Evolutionary conservation across 2,888 invertebrate genomes (phyloP), one percentile per base, ranked within the genome.

Genomic region (Zelleria hepariella): DNA sequence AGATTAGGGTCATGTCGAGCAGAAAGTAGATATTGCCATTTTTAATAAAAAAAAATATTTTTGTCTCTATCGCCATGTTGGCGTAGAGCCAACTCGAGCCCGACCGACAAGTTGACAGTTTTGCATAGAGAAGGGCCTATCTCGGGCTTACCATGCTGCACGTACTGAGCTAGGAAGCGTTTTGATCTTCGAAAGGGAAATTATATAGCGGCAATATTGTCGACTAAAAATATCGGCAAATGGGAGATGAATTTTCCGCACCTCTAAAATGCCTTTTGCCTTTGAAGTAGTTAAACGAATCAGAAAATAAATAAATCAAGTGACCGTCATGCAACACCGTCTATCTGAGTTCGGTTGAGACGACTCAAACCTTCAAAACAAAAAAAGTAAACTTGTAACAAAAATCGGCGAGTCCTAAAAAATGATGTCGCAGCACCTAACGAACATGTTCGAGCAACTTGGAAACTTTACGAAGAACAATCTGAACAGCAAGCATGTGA

Each of bases 381-480:
- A 48, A 58, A 63, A 51, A 24, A 55, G 59, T 21, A 68, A 53
- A 7, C 15, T 53, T 15, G 21, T 7, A 24, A 25, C 20, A 21
- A 3, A 25, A 18, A 18, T 15, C 21, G 7, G 10, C 25, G 23
- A 24, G 25, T 25, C 25, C 7, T 57, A 23, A 24, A 82, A 70
- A 56, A 89, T 88, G 88, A 89, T 89, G 89, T 82, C 89, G 42
- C 89, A 89, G 70, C 89, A 89, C 62, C 66, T 89, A 61, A 80
- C 86, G 59, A 89, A 77, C 65, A 87, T 89, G 84, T 89, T 89
- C 69, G 89, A 89, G 69, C 89, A 89, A 68, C 77, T 89, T 62
- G 89, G 89, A 15, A 89, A 89, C 74, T 89, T 89, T 59, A 89
- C 89, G 1, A 89, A 89, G 71, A 89, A 86, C 71, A 89, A 88